A percentile compares a stretch with the other conserved stretches of the same genome.
Conservation (phyloP, 1,140 invertebrate species). For the Cyrtorhinus lividipennis region DNA sequence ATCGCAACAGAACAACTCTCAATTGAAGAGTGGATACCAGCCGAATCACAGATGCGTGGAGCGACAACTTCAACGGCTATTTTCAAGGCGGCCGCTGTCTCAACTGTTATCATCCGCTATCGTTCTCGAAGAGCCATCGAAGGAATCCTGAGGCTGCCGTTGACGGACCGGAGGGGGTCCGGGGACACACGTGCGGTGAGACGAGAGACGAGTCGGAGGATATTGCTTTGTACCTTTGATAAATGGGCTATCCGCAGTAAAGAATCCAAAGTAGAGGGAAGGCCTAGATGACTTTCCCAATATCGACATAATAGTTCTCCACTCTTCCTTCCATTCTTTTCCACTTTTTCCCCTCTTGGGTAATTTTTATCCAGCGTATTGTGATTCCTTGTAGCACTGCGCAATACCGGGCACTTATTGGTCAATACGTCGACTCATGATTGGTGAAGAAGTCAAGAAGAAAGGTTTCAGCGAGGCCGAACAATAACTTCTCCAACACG, state of each 20-base stretch:
- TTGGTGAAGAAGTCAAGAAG: no score
- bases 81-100: no score
- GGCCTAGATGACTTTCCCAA: slow-evolving; percentile 7
- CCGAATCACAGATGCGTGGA: no score
- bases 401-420: no score
- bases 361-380: no score
- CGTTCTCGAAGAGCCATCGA: not conserved
- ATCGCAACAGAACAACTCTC: no score
- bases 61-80: no score
- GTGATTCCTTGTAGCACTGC: no score
- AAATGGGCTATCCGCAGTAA: slow-evolving; percentile 8
- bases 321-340: not conserved
- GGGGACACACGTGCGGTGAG: not conserved
- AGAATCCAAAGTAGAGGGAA: slow-evolving; percentile 5
- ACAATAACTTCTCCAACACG: no score
- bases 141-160: not conserved
- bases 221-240: slow-evolving; percentile 13
- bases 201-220: not conserved
- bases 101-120: not conserved
- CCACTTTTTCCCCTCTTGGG: not conserved
- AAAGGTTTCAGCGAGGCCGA: no score
- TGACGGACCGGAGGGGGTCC: not conserved
- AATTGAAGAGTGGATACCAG: no score
- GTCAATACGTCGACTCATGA: no score
- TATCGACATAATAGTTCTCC: slow-evolving; percentile 4